Evolutionary conservation across 53 echinoderm and acorn worm species (phyloP), one percentile per base, ranked within the genome.

Genomic region (Mesocentrotus franciscanus): DNA sequence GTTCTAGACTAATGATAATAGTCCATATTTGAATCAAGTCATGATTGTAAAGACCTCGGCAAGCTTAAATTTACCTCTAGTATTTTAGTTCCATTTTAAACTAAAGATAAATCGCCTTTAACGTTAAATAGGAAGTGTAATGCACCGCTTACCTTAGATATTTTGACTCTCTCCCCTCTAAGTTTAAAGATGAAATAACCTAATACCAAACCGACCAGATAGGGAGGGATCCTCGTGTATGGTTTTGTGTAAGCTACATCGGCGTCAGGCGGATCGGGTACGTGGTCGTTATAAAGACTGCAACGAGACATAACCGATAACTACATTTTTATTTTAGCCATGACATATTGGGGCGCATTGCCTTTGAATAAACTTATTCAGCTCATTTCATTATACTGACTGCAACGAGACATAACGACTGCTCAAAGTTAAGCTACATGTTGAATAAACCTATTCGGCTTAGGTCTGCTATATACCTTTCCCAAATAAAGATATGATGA

Each of bases 201-300:
- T 56, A 97, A 71, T 10, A 94, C 95, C 14, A 98, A 95, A 14
- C 98, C 98, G 36, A 96, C 97, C 15, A 98, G 93, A 72, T 98
- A 98, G 16, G 98, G 96, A 27, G 97, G 92, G 61, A 98, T 97
- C n/a, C 98, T 97, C 87, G 97, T 97, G 95, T 97, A 98, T 3
- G 98, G 98, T 62, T 98, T 98, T 20, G 56, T 84, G 87, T 97
- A 98, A 1, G 95, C 87, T 6, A 74, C 34, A 71, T 92, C 92
- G 27, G 92, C 92, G 60, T 72, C 27, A 1, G 72, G 71, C 5
- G 92, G 92, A 15, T 92, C 92, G 22, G 92, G 92, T 42, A 49
- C 26, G 74, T 92, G 61, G 56, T 92, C 74, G 22, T 36, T 92
- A 56, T 92, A 92, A 4, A 17, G 8, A 33, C 92, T 92, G 92